phyloP scores from a whole-genome alignment of 2,113 vertebrate species.

The Malurus alboscapulatus region DNA sequence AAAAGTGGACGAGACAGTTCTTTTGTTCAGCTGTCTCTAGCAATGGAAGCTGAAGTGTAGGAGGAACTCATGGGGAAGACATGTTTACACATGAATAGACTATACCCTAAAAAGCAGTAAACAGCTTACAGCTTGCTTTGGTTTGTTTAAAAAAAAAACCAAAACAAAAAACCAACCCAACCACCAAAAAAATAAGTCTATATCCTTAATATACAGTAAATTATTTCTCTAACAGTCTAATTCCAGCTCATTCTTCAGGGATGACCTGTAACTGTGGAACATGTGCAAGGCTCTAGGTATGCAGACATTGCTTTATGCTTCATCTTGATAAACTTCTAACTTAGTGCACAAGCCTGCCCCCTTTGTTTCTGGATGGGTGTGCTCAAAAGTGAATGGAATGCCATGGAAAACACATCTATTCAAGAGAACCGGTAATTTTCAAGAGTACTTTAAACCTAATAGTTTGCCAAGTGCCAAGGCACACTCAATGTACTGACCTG shows the following conservation, averaged over 20 bases:
- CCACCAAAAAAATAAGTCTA: neutral
- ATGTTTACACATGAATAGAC: conserved; percentile 1
- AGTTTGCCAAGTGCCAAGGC: neutral
- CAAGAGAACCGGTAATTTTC: neutral
- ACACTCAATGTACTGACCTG: neutral
- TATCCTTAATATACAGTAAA: neutral
- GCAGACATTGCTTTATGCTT: neutral
- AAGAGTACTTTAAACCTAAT: neutral
- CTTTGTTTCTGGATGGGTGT: neutral
- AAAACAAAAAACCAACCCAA: neutral
- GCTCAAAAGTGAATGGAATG: neutral
- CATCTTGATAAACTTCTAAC: neutral
- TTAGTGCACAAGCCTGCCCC: neutral
- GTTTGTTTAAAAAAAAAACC: neutral
- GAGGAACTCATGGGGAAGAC: conserved; percentile 6
- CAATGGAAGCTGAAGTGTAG: neutral
- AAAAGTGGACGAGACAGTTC: neutral
- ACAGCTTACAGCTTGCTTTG: neutral
- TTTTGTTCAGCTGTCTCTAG: conserved; percentile 45
- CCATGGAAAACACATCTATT: neutral
- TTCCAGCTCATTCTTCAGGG: neutral
- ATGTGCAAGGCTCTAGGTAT: neutral
- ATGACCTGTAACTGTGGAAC: neutral
- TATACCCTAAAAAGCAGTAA: conserved; percentile 7
- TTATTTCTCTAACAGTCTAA: neutral